These are phyloP conservation scores for Notechis scutatus DNA, from an alignment of 2,113 vertebrate genomes.

Conservation along the genomic window DNA sequence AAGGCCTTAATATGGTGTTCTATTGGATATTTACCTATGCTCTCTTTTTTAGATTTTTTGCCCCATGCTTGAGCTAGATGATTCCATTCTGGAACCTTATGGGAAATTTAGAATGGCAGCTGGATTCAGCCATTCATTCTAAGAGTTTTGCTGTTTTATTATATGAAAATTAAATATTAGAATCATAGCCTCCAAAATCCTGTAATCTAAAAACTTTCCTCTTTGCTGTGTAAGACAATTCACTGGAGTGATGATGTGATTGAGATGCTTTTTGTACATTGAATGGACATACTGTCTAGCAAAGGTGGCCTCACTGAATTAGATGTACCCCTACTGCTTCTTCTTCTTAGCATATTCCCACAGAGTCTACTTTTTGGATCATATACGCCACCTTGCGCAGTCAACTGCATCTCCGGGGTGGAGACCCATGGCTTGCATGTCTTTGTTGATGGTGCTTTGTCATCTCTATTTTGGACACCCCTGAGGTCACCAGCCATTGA, in stretches of 20 bases:
- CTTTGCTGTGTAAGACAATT: neutral
- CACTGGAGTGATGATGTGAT: neutral
- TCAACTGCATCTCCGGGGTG: no score
- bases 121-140: neutral
- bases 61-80: neutral
- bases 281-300: neutral
- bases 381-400: no score
- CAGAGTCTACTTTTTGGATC: no score
- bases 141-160: neutral
- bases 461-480: no score
- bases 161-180: neutral
- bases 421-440: no score
- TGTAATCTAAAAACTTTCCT: neutral
- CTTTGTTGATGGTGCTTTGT: no score
- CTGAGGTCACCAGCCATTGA: no score
- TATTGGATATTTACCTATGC: neutral
- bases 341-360: no score
- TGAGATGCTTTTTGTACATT: neutral
- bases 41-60: neutral
- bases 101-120: neutral
- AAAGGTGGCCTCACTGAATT: neutral
- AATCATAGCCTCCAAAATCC: neutral
- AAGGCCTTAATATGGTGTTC: neutral
- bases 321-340: neutral
- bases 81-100: neutral